phyloP scores from a whole-genome alignment of 1,140 invertebrate species.

The Lepidotrigona ventralis region DNA sequence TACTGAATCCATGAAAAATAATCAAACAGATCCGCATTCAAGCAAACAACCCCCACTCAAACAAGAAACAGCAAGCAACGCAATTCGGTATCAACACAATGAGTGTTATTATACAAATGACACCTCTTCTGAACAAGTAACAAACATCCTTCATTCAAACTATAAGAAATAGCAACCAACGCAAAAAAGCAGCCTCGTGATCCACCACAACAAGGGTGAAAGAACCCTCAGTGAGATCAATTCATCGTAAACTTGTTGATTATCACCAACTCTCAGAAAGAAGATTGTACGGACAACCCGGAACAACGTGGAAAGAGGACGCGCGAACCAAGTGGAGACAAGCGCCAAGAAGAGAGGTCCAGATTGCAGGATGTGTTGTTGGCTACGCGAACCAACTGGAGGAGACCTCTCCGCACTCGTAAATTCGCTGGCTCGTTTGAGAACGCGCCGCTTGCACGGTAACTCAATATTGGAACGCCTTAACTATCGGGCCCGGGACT shows the following conservation, averaged over 20 bases:
- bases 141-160: not conserved
- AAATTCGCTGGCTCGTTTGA: conserved; percentile 64
- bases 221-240: not conserved
- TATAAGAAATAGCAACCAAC: no score
- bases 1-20: not conserved
- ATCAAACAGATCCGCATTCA: not conserved
- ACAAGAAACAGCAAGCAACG: no score
- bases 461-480: conserved; percentile 61
- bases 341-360: not conserved
- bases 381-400: not conserved
- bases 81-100: no score
- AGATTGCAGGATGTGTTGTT: not conserved
- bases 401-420: not conserved
- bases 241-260: not conserved
- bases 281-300: not conserved
- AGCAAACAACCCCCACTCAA: not conserved
- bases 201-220: not conserved
- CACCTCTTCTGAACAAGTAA: not conserved
- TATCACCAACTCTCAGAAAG: no score
- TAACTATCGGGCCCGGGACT: conserved; percentile 19
- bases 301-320: not conserved
- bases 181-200: not conserved
- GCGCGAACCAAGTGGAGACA: not conserved
- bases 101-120: no score
- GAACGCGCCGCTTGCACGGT: conserved; percentile 49